Conservation (phyloP, 2,797 vertebrate genomes). For the Odontamblyopus lacepedii region DNA sequence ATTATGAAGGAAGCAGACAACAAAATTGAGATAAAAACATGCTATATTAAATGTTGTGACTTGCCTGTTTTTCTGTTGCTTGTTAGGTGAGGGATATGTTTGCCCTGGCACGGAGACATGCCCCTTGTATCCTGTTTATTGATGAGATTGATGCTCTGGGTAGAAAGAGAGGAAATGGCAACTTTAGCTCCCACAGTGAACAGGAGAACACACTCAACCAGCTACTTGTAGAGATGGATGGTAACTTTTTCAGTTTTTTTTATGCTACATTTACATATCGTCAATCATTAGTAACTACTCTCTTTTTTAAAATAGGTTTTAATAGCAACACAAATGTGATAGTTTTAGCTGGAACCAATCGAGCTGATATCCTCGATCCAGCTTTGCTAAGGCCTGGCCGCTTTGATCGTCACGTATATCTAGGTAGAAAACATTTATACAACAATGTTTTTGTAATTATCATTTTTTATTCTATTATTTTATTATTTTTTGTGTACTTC, state of each 20-base stretch:
- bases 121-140: constrained; percentile 86
- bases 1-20: not conserved
- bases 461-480: not conserved
- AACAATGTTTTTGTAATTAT: not conserved
- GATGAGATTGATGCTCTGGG: constrained; percentile 87
- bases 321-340: constrained; percentile 79
- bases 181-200: constrained; percentile 75
- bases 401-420: constrained; percentile 82
- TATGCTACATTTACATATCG: not conserved
- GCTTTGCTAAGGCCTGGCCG: constrained; percentile 80
- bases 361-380: constrained; percentile 78
- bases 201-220: constrained; percentile 86
- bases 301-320: constrained; percentile 71
- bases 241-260: constrained; percentile 43
- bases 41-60: not conserved
- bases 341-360: constrained; percentile 81
- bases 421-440: constrained; percentile 64
- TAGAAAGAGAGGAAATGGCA: constrained; percentile 73
- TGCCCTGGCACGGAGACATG: constrained; percentile 75
- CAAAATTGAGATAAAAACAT: not conserved
- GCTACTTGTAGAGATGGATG: constrained; percentile 84
- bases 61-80: not conserved
- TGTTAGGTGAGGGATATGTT: constrained; percentile 81
- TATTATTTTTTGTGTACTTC: not conserved
- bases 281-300: not conserved